phyloP scores from a whole-genome alignment of 2,113 vertebrate genomes.

The Lamprologus ornatipinnis region DNA sequence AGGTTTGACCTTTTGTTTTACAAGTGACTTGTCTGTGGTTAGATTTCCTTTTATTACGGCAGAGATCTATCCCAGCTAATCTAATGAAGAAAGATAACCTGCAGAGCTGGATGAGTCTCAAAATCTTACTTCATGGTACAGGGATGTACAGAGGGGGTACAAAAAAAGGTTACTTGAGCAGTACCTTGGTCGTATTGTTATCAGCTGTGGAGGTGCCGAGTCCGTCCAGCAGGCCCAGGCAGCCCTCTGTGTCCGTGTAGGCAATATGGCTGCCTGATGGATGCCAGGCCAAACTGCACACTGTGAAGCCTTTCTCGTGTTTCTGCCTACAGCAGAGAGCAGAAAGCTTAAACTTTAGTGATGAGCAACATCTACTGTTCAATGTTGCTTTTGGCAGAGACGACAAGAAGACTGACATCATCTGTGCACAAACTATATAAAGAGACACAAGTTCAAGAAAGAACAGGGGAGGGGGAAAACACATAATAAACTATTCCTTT shows the following conservation, averaged over 20 bases:
- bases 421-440: neutral
- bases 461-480: neutral
- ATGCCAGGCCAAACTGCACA: conserved; percentile 89
- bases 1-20: neutral
- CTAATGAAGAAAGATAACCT: neutral
- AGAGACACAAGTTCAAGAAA: neutral
- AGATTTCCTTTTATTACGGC: neutral
- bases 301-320: conserved; percentile 86
- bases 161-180: neutral
- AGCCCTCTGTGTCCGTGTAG: conserved; percentile 90
- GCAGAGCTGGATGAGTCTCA: neutral
- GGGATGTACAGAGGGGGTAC: neutral
- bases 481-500: neutral
- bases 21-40: neutral
- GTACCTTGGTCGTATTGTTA: conserved; percentile 12
- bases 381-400: neutral
- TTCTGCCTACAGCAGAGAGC: conserved; percentile 75
- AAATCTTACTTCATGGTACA: neutral
- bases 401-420: neutral
- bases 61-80: neutral
- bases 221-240: conserved; percentile 84
- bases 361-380: neutral
- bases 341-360: neutral
- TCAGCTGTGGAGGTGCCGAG: conserved; percentile 38
- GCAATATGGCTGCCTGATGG: conserved; percentile 77